phyloP scores from a whole-genome alignment of 2,888 invertebrate genomes.

The Tipula unca region DNA sequence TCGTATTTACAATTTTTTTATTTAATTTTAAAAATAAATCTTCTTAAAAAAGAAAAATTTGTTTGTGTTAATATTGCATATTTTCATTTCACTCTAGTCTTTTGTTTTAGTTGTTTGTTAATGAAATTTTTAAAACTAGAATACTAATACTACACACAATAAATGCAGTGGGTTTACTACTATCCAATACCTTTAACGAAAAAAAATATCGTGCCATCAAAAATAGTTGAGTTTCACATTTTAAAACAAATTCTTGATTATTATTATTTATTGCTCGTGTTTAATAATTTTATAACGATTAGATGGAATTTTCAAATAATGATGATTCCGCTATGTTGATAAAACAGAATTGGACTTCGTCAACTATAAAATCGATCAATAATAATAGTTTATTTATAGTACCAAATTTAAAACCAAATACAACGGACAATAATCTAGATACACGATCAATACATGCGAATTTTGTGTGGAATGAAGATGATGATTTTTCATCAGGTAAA shows the following conservation, averaged over 20 bases:
- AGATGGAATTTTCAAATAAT: background rate
- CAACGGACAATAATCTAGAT: background rate
- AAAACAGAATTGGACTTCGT: background rate
- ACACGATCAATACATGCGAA: background rate
- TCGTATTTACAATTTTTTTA: background rate
- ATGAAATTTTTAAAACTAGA: background rate
- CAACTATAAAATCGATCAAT: background rate
- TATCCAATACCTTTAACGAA: background rate
- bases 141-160: background rate
- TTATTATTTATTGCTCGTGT: background rate
- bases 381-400: background rate
- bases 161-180: constrained; percentile 14
- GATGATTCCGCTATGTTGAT: background rate
- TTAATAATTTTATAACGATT: background rate
- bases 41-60: background rate
- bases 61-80: background rate
- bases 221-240: background rate
- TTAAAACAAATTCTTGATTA: background rate
- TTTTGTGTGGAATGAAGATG: constrained; percentile 16
- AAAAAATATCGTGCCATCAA: background rate
- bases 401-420: background rate
- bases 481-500: background rate
- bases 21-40: background rate
- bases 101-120: background rate
- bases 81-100: background rate